Conservation (phyloP, 2,888 invertebrate species). For the Macrosiphum euphorbiae region DNA sequence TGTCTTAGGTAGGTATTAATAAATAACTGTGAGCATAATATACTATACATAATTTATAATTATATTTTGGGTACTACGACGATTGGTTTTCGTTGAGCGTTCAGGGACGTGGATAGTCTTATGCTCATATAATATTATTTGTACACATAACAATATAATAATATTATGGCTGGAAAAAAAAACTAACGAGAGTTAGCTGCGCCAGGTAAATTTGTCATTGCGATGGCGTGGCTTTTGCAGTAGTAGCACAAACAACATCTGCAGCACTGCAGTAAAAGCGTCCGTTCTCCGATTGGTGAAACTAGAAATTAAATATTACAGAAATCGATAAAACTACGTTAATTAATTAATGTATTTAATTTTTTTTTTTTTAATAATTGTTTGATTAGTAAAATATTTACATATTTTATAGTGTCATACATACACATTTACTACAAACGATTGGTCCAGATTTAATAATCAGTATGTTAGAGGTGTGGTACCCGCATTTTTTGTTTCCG, state of each 20-base stretch:
- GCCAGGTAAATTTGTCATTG: background rate
- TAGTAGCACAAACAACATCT: background rate
- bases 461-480: too few species aligned
- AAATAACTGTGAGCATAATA: background rate
- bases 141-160: background rate
- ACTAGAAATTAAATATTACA: background rate
- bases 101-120: background rate
- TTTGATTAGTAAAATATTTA: background rate
- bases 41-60: background rate
- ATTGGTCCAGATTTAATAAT: too few species aligned
- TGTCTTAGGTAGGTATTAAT: background rate
- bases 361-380: background rate
- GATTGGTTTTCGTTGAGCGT: background rate
- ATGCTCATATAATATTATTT: background rate
- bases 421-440: background rate
- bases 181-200: background rate
- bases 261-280: background rate
- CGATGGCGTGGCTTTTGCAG: background rate
- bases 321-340: background rate
- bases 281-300: background rate
- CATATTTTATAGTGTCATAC: background rate
- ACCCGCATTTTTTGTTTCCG: too few species aligned
- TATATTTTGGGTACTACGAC: background rate
- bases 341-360: too few species aligned
- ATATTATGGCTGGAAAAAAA: background rate